Evolutionary conservation across 2,113 vertebrate genomes (phyloP).

Genomic region (Smithornis capensis): DNA sequence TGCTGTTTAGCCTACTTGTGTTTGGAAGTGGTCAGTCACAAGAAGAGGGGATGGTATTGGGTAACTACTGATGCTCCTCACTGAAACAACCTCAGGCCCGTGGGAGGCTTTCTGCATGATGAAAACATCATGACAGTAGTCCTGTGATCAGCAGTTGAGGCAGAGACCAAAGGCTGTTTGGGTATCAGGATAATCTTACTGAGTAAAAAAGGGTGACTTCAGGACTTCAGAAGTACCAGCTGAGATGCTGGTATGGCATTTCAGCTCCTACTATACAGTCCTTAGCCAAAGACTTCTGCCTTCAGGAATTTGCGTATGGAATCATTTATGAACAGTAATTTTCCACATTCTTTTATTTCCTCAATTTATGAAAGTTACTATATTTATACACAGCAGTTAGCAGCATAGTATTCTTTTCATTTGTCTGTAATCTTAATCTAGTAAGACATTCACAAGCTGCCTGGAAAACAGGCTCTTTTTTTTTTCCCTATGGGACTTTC

Average conservation of each 20-base stretch:
- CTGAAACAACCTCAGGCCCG: background rate
- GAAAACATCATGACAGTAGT: background rate
- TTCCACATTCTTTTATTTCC: background rate
- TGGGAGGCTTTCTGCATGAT: background rate
- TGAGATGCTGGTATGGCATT: background rate
- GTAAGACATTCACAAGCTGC: constrained; percentile 7
- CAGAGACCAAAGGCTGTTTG: background rate
- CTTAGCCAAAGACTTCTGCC: background rate
- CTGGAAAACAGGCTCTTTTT: background rate
- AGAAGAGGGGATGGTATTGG: background rate
- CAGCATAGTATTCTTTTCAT: background rate
- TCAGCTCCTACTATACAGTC: background rate
- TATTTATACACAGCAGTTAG: background rate
- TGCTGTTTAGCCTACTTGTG: background rate
- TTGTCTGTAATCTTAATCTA: constrained; percentile 14
- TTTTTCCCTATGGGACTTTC: background rate
- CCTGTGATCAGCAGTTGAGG: background rate
- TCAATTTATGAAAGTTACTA: background rate
- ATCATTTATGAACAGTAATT: background rate
- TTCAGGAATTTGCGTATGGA: background rate
- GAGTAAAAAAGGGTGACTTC: background rate
- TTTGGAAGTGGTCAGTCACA: background rate
- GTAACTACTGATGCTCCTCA: background rate
- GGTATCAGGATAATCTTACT: background rate
- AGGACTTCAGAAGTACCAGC: background rate